These are phyloP conservation scores for Hemibagrus guttatus DNA, from an alignment of 2,797 vertebrate species.

Conservation along the genomic window DNA sequence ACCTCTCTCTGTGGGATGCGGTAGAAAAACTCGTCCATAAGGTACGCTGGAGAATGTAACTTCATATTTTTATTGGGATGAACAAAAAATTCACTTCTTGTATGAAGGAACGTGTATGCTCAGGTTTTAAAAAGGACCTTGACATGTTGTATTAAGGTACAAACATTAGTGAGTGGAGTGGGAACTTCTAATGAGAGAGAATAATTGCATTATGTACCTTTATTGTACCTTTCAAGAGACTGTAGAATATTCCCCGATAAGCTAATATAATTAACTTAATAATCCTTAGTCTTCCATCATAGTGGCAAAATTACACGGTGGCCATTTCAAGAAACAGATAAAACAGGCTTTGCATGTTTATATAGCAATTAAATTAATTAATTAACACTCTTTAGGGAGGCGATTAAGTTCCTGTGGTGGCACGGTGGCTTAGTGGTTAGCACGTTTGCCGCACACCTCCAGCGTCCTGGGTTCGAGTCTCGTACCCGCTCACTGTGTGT, in stretches of 20 bases:
- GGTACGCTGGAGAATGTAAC: constrained; percentile 59
- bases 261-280: no score
- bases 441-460: no score
- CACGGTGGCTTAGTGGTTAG: no score
- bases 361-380: not conserved
- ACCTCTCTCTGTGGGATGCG: constrained; percentile 67
- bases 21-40: constrained; percentile 75
- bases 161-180: not conserved
- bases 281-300: not conserved
- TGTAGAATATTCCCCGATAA: not conserved
- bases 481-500: no score
- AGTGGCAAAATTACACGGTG: not conserved
- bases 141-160: not conserved
- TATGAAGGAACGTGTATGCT: not conserved
- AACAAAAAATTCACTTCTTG: not conserved
- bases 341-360: not conserved
- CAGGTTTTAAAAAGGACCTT: not conserved
- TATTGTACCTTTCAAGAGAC: not conserved
- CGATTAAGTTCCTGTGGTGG: not conserved
- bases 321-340: not conserved
- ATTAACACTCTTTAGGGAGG: not conserved
- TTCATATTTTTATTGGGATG: not conserved
- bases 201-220: not conserved
- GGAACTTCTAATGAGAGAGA: not conserved
- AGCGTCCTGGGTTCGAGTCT: no score